A percentile compares a stretch with the other conserved stretches of the same genome.
Evolutionary conservation across 2,888 invertebrate species (phyloP).

Genomic region (Sipunculus nudus): DNA sequence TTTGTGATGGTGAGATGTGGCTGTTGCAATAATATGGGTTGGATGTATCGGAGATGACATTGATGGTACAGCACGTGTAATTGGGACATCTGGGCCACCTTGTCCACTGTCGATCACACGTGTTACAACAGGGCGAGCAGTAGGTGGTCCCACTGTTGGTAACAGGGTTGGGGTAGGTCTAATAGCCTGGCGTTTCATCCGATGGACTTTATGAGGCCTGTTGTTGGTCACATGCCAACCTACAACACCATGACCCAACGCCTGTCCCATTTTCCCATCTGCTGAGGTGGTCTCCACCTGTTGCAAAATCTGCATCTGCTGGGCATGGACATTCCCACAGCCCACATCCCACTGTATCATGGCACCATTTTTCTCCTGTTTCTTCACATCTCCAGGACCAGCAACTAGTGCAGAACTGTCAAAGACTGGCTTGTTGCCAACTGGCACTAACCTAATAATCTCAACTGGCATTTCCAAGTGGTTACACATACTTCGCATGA

Average conservation of each 20-base stretch:
- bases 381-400: constrained; percentile 56
- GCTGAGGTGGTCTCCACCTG: constrained; percentile 76
- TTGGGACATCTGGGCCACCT: constrained; percentile 48
- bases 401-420: constrained; percentile 60
- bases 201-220: constrained; percentile 62
- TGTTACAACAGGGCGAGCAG: constrained; percentile 44
- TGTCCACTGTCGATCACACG: constrained; percentile 30
- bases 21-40: constrained; percentile 39
- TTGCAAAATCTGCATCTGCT: constrained; percentile 74
- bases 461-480: constrained; percentile 55
- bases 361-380: constrained; percentile 45
- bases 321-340: constrained; percentile 78
- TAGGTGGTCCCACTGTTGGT: constrained; percentile 51
- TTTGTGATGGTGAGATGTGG: constrained; percentile 28
- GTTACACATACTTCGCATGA: constrained; percentile 51
- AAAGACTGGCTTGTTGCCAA: constrained; percentile 51
- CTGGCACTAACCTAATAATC: constrained; percentile 53
- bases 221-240: constrained; percentile 76
- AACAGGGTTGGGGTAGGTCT: constrained; percentile 50
- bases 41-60: constrained; percentile 63
- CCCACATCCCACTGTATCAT: constrained; percentile 73
- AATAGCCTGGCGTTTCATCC: constrained; percentile 58
- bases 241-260: constrained; percentile 76
- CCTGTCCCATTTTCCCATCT: constrained; percentile 78
- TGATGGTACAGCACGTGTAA: constrained; percentile 59